Conservation (phyloP, 2,888 invertebrate species). For the Rhabditophanes sp. region DNA sequence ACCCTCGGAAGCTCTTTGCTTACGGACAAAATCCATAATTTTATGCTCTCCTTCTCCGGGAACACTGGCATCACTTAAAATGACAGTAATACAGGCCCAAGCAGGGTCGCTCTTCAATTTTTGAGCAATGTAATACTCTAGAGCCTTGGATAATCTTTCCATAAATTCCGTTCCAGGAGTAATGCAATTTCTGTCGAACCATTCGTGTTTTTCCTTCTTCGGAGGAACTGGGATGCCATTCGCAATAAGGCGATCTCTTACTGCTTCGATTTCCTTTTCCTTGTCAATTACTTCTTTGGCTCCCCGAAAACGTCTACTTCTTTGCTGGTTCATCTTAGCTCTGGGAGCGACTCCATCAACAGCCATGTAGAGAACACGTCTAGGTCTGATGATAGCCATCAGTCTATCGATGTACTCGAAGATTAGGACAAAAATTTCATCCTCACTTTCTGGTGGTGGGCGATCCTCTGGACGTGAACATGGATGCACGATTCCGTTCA, state of each 20-base stretch:
- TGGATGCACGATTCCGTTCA: conserved; percentile 99
- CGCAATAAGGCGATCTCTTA: conserved; percentile 30
- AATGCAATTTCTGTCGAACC: conserved; percentile 97
- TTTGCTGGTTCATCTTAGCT: conserved; percentile 99
- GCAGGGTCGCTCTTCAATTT: conserved; percentile 79
- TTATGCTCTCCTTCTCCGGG: conserved; percentile 97
- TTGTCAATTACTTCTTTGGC: conserved; percentile 84
- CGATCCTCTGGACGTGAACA: conserved; percentile 97
- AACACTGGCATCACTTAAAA: conserved; percentile 95
- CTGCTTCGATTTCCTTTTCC: conserved; percentile 62
- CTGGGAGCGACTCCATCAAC: conserved; percentile 84
- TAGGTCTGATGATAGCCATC: conserved; percentile 52
- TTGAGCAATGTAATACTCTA: conserved; percentile 62
- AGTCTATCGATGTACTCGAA: conserved; percentile 94
- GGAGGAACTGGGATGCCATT: conserved; percentile 46
- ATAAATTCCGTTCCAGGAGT: conserved; percentile 66
- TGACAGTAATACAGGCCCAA: conserved; percentile 75
- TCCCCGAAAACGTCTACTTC: conserved; percentile 84
- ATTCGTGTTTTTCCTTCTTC: conserved; percentile 70
- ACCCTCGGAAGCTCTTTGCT: conserved; percentile 64
- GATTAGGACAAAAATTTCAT: conserved; percentile 99
- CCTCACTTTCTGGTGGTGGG: conserved; percentile 88
- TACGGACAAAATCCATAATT: conserved; percentile 96
- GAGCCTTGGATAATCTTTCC: conserved; percentile 39
- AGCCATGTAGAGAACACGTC: conserved; percentile 87